Conservation (phyloP, 1,140 invertebrate species). For the Drosophila guanche region DNA sequence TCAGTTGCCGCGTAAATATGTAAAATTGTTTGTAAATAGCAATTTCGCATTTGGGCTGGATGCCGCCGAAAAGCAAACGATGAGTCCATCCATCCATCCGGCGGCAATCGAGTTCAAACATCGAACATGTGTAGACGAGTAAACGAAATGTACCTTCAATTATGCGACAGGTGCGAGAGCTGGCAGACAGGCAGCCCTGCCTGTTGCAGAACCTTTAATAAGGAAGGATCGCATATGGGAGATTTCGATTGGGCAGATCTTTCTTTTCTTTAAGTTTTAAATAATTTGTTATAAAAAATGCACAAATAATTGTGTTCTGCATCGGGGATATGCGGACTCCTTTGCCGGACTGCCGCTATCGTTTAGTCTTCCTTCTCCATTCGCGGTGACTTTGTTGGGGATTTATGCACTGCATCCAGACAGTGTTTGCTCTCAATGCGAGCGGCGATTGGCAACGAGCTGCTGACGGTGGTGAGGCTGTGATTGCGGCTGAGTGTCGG, state of each 20-base stretch:
- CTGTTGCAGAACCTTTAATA: neutral
- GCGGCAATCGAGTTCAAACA: conserved; percentile 42
- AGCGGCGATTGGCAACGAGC: conserved; percentile 7
- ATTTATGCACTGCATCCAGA: neutral
- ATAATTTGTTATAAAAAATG: too few relatives aligned
- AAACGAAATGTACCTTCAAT: conserved; percentile 60
- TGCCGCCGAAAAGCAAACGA: conserved; percentile 33
- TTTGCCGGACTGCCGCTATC: too few relatives aligned
- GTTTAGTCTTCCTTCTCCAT: neutral
- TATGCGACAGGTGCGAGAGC: conserved; percentile 36
- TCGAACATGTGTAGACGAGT: conserved; percentile 37
- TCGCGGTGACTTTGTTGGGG: too few relatives aligned
- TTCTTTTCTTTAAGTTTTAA: too few relatives aligned
- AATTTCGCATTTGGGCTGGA: conserved; percentile 48
- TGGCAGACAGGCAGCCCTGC: neutral
- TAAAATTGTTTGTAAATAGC: conserved; percentile 79
- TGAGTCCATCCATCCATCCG: neutral
- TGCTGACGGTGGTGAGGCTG: conserved; percentile 27
- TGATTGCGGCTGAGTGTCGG: neutral
- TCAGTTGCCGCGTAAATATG: conserved; percentile 78
- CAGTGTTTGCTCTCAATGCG: neutral
- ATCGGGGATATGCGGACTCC: too few relatives aligned
- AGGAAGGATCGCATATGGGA: too few relatives aligned
- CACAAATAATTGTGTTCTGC: too few relatives aligned
- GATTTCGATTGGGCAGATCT: too few relatives aligned